These are phyloP conservation scores for Puma concolor DNA, from an alignment of 2,113 vertebrate genomes.

Conservation along the genomic window DNA sequence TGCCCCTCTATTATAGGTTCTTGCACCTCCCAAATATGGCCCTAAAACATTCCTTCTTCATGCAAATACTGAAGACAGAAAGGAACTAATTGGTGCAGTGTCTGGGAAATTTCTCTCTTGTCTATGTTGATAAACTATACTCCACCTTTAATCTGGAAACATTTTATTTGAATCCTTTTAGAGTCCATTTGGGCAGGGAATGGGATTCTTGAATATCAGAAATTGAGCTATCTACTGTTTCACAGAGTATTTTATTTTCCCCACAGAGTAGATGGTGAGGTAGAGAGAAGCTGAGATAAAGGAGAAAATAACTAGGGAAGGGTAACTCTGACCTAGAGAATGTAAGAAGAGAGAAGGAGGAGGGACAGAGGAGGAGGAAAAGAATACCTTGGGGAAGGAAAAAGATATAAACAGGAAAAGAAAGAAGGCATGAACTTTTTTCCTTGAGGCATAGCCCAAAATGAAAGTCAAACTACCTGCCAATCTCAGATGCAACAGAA, in stretches of 20 bases:
- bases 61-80: background rate
- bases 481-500: constrained; percentile 42
- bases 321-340: background rate
- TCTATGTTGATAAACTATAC: background rate
- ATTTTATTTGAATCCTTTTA: constrained; percentile 5
- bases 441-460: background rate
- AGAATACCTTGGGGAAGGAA: background rate
- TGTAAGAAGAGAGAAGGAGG: background rate
- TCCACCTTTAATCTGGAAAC: background rate
- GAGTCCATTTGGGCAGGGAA: background rate
- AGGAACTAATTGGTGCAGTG: background rate
- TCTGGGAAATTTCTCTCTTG: background rate
- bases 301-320: background rate
- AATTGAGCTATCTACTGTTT: background rate
- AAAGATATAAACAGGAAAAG: constrained; percentile 16
- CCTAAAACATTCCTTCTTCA: background rate
- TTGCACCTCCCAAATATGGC: background rate
- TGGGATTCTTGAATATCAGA: background rate
- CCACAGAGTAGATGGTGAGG: background rate
- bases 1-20: background rate
- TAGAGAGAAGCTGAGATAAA: background rate
- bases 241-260: background rate
- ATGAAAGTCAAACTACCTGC: constrained; percentile 37
- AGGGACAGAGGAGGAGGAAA: background rate
- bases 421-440: background rate